Conservation (phyloP, 2,888 invertebrate genomes). For the Odiellus spinosus region DNA sequence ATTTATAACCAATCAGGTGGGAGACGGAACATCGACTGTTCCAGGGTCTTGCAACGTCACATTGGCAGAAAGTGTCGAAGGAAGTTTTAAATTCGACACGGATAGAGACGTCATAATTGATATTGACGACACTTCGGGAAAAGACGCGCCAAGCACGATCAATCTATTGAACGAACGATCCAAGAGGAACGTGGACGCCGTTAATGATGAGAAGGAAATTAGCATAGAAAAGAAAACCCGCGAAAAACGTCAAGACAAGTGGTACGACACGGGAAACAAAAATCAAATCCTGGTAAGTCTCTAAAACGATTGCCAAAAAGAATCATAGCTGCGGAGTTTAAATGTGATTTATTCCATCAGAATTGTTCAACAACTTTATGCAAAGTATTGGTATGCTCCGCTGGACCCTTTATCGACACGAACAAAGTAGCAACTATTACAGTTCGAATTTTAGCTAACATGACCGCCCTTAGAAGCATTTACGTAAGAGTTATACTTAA, state of each 20-base stretch:
- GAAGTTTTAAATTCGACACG: background rate
- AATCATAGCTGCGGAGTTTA: no score
- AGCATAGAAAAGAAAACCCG: no score
- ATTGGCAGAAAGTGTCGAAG: background rate
- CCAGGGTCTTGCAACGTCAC: background rate
- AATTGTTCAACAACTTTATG: conserved; percentile 12
- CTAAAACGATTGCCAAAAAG: no score
- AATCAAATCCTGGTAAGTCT: no score
- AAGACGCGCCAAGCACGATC: no score
- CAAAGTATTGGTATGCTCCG: conserved; percentile 9
- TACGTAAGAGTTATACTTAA: background rate
- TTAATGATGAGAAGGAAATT: no score
- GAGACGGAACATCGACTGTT: background rate
- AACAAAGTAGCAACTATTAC: conserved; percentile 11
- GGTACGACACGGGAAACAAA: no score
- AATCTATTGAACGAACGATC: no score
- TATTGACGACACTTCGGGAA: background rate
- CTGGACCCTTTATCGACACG: conserved; percentile 10
- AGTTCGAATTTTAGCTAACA: conserved; percentile 6
- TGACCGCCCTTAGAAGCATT: conserved; percentile 1
- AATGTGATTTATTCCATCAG: conserved; percentile 7
- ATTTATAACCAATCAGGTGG: conserved; percentile 1
- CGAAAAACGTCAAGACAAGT: no score
- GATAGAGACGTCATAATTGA: background rate
- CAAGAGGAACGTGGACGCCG: no score